Evolutionary conservation across 2,888 invertebrate genomes (phyloP).

Genomic region (Entomobrya proxima): DNA sequence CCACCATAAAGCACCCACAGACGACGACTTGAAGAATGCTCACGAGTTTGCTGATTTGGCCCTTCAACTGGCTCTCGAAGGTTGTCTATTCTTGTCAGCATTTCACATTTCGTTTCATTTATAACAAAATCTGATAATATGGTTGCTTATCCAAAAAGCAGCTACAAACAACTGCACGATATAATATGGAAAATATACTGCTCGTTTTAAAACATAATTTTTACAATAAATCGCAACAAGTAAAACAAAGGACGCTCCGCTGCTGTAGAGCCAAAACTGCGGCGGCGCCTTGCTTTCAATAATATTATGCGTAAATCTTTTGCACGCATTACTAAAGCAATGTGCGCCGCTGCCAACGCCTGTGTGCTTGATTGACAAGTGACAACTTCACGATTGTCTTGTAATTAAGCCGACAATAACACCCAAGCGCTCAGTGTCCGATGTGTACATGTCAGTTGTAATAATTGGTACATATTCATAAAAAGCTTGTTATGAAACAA

Average conservation of each 20-base stretch:
- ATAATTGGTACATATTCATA: slow-evolving; percentile 42
- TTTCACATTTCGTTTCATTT: background rate
- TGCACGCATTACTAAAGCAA: background rate
- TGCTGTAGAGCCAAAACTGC: background rate
- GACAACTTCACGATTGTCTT: slow-evolving; percentile 58
- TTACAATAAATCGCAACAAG: background rate
- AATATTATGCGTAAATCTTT: background rate
- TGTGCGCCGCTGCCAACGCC: background rate
- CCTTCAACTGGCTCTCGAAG: slow-evolving; percentile 71
- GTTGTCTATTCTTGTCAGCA: slow-evolving; percentile 27
- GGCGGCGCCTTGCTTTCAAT: background rate
- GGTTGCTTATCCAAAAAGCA: slow-evolving; percentile 8
- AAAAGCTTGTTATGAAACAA: slow-evolving; percentile 32
- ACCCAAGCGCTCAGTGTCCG: slow-evolving; percentile 27
- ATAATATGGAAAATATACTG: slow-evolving; percentile 18
- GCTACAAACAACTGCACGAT: slow-evolving; percentile 5
- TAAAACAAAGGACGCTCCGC: background rate
- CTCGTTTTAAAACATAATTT: background rate
- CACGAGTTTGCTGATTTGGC: slow-evolving; percentile 73
- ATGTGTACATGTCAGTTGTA: slow-evolving; percentile 43
- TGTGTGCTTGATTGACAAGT: slow-evolving; percentile 40
- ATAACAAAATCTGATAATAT: slow-evolving; percentile 13
- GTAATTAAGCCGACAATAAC: slow-evolving; percentile 51
- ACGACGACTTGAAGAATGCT: slow-evolving; percentile 70
- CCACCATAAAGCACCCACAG: slow-evolving; percentile 66